Conservation (phyloP, 2,113 vertebrate genomes). For the Tretioscincus oriximinensis region DNA sequence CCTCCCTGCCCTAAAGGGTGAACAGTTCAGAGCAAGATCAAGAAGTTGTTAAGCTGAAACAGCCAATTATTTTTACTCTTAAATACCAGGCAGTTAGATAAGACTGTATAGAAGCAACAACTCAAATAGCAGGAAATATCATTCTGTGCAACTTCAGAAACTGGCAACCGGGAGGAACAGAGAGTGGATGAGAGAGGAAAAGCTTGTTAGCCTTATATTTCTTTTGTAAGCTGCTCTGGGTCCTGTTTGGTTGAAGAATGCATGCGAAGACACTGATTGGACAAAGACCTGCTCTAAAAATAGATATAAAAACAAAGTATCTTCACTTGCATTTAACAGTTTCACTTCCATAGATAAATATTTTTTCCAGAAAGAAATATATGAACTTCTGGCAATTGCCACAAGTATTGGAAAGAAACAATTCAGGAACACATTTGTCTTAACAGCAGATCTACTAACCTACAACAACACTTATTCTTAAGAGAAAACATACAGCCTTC, state of each 20-base stretch:
- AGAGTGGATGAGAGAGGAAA: not conserved
- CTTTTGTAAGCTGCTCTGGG: not conserved
- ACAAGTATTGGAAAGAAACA: not conserved
- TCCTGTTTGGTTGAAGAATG: not conserved
- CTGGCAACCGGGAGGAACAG: not conserved
- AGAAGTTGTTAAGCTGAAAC: not conserved
- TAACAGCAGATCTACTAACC: not conserved
- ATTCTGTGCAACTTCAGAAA: not conserved
- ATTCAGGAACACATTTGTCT: not conserved
- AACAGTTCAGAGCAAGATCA: constrained; percentile 10
- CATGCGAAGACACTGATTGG: not conserved
- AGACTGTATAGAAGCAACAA: constrained; percentile 28
- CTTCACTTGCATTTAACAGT: constrained; percentile 55
- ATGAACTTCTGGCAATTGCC: not conserved
- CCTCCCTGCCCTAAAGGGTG: constrained; percentile 57
- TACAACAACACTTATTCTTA: not conserved
- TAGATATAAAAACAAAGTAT: constrained; percentile 59
- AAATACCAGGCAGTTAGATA: constrained; percentile 15
- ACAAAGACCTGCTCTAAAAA: constrained; percentile 25
- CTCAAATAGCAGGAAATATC: not conserved
- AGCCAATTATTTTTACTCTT: constrained; percentile 28
- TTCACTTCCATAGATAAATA: constrained; percentile 9
- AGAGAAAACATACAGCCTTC: not conserved
- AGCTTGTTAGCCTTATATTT: not conserved
- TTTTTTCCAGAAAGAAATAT: not conserved